Conservation (phyloP, 23 tunicate genomes). For the Styela plicata region DNA sequence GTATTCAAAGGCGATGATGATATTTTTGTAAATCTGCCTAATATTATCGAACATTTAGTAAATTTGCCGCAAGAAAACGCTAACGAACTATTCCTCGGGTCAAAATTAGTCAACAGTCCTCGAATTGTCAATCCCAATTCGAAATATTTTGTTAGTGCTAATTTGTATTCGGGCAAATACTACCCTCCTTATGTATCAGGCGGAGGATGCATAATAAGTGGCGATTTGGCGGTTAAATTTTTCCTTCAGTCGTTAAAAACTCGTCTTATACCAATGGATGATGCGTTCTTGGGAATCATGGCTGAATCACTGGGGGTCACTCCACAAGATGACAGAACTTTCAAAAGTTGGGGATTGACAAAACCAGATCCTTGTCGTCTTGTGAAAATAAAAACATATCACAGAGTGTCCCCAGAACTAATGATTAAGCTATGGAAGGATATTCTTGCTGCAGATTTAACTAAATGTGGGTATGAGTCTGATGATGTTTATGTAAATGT, state of each 20-base stretch:
- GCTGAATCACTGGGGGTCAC: conserved; percentile 41
- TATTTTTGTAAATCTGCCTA: conserved; percentile 54
- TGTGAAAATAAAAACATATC: conserved; percentile 64
- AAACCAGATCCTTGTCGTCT: conserved; percentile 40
- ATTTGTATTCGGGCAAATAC: conserved; percentile 60
- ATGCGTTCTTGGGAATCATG: conserved; percentile 81
- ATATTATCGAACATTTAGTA: conserved; percentile 49
- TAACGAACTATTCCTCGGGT: conserved; percentile 52
- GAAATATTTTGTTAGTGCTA: conserved; percentile 80
- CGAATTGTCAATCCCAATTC: conserved; percentile 62
- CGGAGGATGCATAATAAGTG: conserved; percentile 78
- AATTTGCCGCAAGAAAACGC: conserved; percentile 6
- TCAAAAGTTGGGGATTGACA: conserved; percentile 86
- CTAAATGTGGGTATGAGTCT: not conserved
- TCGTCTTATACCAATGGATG: conserved; percentile 82
- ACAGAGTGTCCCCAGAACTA: conserved; percentile 40
- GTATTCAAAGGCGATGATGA: conserved; percentile 89
- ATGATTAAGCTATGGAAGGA: conserved; percentile 43
- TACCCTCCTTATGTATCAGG: conserved; percentile 97
- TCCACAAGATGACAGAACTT: conserved; percentile 56
- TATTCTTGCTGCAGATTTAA: not conserved
- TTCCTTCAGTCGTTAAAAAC: conserved; percentile 44
- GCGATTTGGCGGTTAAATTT: conserved; percentile 42
- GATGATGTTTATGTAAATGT: not conserved
- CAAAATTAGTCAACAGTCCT: conserved; percentile 47